Evolutionary conservation across 2,797 vertebrate genomes (phyloP).

Genomic region (Micrastur ruficollis): DNA sequence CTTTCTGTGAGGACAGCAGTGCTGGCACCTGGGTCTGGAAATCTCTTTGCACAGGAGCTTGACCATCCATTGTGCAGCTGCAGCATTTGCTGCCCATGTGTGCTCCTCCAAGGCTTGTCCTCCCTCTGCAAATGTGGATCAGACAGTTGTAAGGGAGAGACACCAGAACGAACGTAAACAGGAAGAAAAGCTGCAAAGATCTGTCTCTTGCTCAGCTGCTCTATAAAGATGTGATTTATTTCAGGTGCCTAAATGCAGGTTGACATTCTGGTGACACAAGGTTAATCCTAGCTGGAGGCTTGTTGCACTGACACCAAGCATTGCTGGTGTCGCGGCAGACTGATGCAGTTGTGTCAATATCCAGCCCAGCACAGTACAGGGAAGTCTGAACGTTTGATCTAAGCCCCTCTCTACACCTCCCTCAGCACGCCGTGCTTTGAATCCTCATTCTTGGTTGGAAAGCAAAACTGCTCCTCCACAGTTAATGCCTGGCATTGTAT

Average conservation of each 20-base stretch:
- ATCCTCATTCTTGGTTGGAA: neutral
- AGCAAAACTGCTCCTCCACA: neutral
- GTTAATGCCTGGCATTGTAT: neutral
- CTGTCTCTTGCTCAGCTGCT: neutral
- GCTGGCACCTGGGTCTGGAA: neutral
- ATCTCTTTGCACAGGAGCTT: neutral
- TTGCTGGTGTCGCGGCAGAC: neutral
- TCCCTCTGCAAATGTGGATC: neutral
- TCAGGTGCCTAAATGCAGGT: neutral
- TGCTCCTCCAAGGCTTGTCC: neutral
- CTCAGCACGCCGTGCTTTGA: neutral
- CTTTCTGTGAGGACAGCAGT: neutral
- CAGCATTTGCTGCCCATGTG: slow-evolving; percentile 28
- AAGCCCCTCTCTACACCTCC: neutral
- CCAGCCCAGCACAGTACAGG: neutral
- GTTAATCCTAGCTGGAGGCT: neutral
- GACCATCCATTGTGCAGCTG: neutral
- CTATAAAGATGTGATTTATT: neutral
- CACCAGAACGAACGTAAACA: neutral
- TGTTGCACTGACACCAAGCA: fast-evolving
- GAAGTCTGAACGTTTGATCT: neutral
- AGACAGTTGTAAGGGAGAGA: neutral
- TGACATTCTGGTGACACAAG: neutral
- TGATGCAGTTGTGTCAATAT: neutral
- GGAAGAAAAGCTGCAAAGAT: neutral